Conservation (phyloP, 2,113 vertebrate genomes). For the Alligator sinensis region DNA sequence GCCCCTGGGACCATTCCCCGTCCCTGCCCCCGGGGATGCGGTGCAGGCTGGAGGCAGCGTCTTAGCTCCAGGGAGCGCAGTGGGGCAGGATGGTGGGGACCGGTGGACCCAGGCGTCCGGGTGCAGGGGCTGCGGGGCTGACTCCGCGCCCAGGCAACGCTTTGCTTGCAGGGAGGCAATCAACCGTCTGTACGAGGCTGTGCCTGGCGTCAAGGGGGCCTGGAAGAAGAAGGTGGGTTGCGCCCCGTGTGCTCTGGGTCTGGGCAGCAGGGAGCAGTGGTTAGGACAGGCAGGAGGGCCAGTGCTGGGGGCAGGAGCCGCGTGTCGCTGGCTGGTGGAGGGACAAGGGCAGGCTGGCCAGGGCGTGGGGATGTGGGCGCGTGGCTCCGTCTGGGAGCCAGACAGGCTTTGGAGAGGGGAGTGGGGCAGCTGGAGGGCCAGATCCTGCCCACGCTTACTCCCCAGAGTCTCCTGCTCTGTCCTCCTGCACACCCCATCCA, state of each 20-base stretch:
- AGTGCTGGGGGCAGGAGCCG: too few relatives aligned
- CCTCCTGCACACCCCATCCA: too few relatives aligned
- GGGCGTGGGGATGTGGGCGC: too few relatives aligned
- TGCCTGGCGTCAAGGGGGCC: slow-evolving; percentile 90
- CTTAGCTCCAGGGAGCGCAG: not conserved
- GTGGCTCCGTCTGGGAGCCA: not conserved
- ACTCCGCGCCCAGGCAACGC: not conserved
- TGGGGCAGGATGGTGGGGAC: rapidly evolving
- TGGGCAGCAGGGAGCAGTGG: too few relatives aligned
- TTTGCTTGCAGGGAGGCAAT: slow-evolving; percentile 89
- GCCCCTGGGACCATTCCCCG: not conserved
- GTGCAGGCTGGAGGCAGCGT: not conserved
- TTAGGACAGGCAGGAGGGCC: too few relatives aligned
- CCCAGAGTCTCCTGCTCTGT: too few relatives aligned
- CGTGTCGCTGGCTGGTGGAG: too few relatives aligned
- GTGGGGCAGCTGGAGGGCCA: rapidly evolving
- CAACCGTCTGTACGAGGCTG: slow-evolving; percentile 93
- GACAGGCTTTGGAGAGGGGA: too few relatives aligned
- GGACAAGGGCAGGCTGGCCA: too few relatives aligned
- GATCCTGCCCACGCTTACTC: too few relatives aligned
- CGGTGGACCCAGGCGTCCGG: not conserved
- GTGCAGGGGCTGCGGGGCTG: rapidly evolving
- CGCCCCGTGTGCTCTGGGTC: too few relatives aligned
- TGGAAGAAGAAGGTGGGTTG: slow-evolving; percentile 94
- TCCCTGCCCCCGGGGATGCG: too few relatives aligned